Evolutionary conservation across 2,888 invertebrate species (phyloP).

Genomic region (Xylota sylvarum): DNA sequence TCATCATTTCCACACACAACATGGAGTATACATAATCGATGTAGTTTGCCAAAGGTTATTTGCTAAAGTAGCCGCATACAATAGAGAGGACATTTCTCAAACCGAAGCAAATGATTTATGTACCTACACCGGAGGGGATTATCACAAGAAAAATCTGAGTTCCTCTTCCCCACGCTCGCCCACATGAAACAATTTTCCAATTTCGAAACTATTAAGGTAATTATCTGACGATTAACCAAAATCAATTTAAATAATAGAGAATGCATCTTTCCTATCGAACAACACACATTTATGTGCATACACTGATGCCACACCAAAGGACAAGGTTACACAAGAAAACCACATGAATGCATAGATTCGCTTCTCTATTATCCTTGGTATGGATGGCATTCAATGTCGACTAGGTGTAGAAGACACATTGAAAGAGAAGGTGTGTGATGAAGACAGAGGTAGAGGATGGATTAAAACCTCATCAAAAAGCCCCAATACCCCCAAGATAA

Average conservation of each 20-base stretch:
- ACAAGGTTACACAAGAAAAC: conserved; percentile 33
- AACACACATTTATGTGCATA: conserved; percentile 1
- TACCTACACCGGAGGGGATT: conserved; percentile 10
- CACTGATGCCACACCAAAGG: conserved; percentile 44
- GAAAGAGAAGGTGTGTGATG: background rate
- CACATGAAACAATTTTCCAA: conserved; percentile 44
- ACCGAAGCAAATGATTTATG: conserved; percentile 45
- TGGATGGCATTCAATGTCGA: conserved; percentile 4
- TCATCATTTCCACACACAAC: conserved; percentile 31
- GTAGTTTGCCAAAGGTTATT: conserved; percentile 59
- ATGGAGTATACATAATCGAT: conserved; percentile 43
- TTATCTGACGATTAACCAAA: conserved; percentile 60
- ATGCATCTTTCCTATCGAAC: conserved; percentile 4
- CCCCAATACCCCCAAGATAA: conserved; percentile 31
- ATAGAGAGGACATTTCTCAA: conserved; percentile 19
- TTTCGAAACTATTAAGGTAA: conserved; percentile 66
- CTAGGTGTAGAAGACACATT: no score
- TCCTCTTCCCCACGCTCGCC: background rate
- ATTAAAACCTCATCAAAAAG: conserved; percentile 60
- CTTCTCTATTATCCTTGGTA: conserved; percentile 4
- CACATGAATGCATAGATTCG: conserved; percentile 30
- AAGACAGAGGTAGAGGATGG: background rate
- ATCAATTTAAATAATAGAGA: conserved; percentile 57
- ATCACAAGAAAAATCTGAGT: conserved; percentile 37
- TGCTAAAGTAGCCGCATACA: conserved; percentile 59